phyloP scores from a whole-genome alignment of 2,888 invertebrate genomes.

The Lottia gigantea region DNA sequence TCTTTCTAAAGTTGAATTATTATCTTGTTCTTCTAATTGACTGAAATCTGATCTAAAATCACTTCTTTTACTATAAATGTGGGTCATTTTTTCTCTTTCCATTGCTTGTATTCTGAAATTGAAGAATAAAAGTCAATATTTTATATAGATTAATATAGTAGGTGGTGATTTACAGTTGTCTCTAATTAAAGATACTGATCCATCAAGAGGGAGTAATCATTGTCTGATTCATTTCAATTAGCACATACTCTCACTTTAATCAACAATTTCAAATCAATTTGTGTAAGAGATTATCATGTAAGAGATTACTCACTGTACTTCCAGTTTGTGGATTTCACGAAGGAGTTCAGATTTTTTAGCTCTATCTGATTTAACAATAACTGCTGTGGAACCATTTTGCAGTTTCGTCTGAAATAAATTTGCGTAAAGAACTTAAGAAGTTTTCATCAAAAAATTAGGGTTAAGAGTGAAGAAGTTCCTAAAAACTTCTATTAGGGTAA shows the following conservation, averaged over 20 bases:
- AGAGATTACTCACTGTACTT: constrained; percentile 54
- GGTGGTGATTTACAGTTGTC: no score
- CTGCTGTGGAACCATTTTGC: not conserved
- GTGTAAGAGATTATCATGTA: not conserved
- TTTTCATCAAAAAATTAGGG: no score
- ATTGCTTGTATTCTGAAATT: constrained; percentile 59
- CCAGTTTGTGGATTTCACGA: constrained; percentile 59
- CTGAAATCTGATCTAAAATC: constrained; percentile 59
- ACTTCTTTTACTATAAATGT: constrained; percentile 60
- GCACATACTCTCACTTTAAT: no score
- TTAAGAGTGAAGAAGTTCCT: no score
- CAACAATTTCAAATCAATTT: not conserved
- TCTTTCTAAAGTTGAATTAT: constrained; percentile 47
- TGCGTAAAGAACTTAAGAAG: no score
- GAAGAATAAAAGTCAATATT: not conserved
- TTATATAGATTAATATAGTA: no score
- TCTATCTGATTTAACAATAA: constrained; percentile 44
- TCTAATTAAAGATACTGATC: no score
- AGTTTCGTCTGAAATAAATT: no score
- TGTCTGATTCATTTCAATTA: no score
- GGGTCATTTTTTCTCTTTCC: constrained; percentile 62
- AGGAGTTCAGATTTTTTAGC: constrained; percentile 58
- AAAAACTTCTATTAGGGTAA: no score
- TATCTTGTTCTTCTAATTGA: constrained; percentile 56
- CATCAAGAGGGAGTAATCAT: no score